Base-by-base conservation (phyloP, 2,797 vertebrate genomes). In the Gastrophryne carolinensis region DNA sequence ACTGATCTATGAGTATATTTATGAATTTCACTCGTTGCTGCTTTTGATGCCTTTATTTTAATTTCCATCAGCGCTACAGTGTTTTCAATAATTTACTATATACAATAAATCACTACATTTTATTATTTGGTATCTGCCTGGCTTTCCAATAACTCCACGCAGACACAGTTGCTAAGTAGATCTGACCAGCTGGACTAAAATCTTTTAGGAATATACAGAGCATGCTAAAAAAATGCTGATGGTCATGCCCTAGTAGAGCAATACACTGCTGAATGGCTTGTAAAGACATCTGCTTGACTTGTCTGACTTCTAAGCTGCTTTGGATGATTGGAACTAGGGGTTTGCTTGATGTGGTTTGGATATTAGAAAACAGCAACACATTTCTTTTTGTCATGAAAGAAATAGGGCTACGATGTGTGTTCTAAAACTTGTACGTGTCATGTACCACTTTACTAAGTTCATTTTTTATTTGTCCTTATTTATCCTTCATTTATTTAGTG, bases 81-180 rank as follows among this genome's bases (percentile, higher is more conserved):
- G 44, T 30, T 54, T 17, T 53, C 41, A 29, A 35, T 35, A 54
- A 9, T 72, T 66, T 74, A 70, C 39, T 80, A 80, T 76, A 15
- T 8, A 66, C 79, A 79, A 37, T 17, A 58, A 21, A 11, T 37
- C 41, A 71, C 10, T 35, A 29, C 41, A 64, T 27, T 3, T 81
- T 79, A 71, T 77, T 76, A 61, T n/a, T 57, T 69, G 32, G 80
- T 78, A 57, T 80, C 50, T 62, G 23, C 10, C 70, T 78, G 2
- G 2, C 15, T 17, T 1, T n/a, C 15, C 39, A 15, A 6, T 44
- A n/a, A 17, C 80, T 81, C 11, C 78, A 54, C 24, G 79, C 70
- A 32, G 80, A 17, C 80, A 47, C n/a, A 52, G 80, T 71, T 81
- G 83, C 61, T 79, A 65, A 79, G n/a, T 65, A 15, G 78, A 77